Evolutionary conservation across 1,140 invertebrate genomes (phyloP), one percentile per base, ranked within the genome.

Genomic region (Proctacanthus coquilletti): DNA sequence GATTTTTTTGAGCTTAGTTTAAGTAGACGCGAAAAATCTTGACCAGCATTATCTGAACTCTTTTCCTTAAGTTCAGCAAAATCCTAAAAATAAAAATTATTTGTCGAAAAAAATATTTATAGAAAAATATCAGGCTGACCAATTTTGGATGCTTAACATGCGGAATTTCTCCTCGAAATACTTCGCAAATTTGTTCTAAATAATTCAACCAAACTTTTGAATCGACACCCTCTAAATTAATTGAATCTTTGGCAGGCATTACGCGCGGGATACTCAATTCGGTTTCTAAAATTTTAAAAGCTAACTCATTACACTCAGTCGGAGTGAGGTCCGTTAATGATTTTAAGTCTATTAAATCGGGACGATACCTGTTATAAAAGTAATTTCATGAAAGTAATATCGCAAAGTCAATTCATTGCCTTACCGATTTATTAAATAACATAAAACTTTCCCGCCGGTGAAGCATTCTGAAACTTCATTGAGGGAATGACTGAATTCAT

Each of bases 141-240:
- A 79, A 62, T 68, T 79, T 79, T 17, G 74, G 72, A 64, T 82
- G 76, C 56, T 80, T 81, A 33, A 82, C 71, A 49, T 81, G 74
- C 10, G 83, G 83, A 48, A 86, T 84, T 64, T 85, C 81, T 41
- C 80, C 77, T 40, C 77, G 69, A 56, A 87, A 86, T 34, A 72
- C 69, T 51, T 88, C 79, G 56, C 85, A 88, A 44, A 92, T 72
- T 66, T 87, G 81, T n/a, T 83, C 78, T 29, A 92, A 62, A 54
- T 92, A 93, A 30, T 78, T 76, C 25, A 85, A 69, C 73, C 88
- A 80, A 2, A 71, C 65, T 19, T 81, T 64, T 47, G 77, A 78
- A 53, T 91, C 84, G 8, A 80, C 75, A 25, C 72, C 65, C 14
- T 72, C 70, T 45, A 73, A 71, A 29, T 74, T 66, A 3, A 75